Base-by-base conservation (phyloP, 1,140 invertebrate species). In the Leptinotarsa defecta region DNA sequence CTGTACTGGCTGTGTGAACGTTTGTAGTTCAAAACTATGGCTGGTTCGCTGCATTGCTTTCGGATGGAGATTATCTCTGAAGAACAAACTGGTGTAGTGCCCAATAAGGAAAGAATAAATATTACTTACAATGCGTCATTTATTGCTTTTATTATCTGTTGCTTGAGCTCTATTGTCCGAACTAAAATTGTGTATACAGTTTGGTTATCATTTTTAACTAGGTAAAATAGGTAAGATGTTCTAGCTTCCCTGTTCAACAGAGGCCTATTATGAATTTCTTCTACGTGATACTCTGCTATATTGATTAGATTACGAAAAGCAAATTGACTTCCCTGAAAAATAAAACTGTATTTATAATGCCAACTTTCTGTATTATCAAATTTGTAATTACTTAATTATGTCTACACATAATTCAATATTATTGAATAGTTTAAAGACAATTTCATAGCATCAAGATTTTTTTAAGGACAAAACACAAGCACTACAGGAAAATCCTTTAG, bases 101-200 rank as follows among this genome's bases (percentile, higher is more conserved):
- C 34, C 34, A 62, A 15, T 65, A 27, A 65, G 20, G 20, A 65
- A 27, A 19, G 0, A 27, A 19, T 17, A 68, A 48, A 48, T 22
- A 8, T 65, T 74, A 81, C 93, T 92, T 86, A 96, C 94, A 98
- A 91, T 61, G 96, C 96, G 82, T 97, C 94, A 68, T 92, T 90
- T 27, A 99, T 92, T 6, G 96, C 95, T 82, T 96, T 95, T 19
- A 98, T 93, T 96, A 97, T 98, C 84, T 95, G 94, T 77, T 91
- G 88, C 77, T 96, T 94, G 75, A 93, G 90, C 57, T 97, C 95
- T 77, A 96, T 94, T 11, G 92, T 96, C 83, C 96, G 92, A 2
- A 96, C 94, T 85, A 93, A 96, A 81, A 98, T 90, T 8, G 96
- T 98, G 84, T 94, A 98, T 8, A 94, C 96, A 49, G 91, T 93